Conservation (phyloP, 1,140 invertebrate genomes). For the Panulirus ornatus region DNA sequence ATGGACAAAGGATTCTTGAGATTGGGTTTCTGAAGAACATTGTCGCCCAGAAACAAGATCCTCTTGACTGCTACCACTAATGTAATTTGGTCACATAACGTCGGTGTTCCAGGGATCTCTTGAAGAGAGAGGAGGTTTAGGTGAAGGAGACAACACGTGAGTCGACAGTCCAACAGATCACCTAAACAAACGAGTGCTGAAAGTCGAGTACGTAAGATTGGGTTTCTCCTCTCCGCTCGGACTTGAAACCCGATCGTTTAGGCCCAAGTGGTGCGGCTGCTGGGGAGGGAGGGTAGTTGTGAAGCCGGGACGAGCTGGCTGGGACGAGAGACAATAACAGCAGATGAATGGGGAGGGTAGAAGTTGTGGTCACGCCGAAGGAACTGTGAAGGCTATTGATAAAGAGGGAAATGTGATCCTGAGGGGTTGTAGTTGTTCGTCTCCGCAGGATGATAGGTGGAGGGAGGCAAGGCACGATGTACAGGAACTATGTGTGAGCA, state of each 20-base stretch:
- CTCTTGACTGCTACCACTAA: neutral
- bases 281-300: neutral
- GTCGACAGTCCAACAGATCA: neutral
- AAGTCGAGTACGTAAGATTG: neutral
- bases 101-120: neutral
- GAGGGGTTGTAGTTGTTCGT: no score
- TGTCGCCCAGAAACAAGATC: constrained; percentile 39
- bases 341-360: neutral
- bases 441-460: no score
- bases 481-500: no score
- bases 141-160: neutral
- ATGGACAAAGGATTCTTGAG: constrained; percentile 2
- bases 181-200: neutral
- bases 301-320: no score
- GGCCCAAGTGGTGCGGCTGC: neutral
- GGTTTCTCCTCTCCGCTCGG: neutral
- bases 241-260: constrained; percentile 13
- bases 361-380: neutral
- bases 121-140: neutral
- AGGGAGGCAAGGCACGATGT: no score
- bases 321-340: neutral
- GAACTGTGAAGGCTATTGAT: neutral
- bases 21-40: constrained; percentile 13
- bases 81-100: neutral
- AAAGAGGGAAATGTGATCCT: no score